Evolutionary conservation across 2,797 vertebrate species (phyloP), one percentile per base, ranked within the genome.

Genomic region (Cyprinodon diabolis): DNA sequence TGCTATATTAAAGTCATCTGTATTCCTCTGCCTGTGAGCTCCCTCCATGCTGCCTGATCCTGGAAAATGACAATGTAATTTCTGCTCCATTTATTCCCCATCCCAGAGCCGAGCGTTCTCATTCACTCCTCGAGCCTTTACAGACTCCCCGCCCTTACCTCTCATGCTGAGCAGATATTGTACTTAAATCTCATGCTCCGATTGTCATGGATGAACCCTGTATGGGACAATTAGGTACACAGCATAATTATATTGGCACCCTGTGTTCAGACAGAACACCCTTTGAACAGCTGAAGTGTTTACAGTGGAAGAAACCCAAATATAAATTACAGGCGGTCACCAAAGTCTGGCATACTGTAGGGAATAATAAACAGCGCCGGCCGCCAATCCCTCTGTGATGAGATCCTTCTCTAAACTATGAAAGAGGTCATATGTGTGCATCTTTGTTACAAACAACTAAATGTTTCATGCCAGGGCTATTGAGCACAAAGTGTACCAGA

Each of bases 121-220:
- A 91, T 91, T 90, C 87, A 87, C 80, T 78, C 60, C 76, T 79
- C 58, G 84, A 88, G 83, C 82, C 84, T 80, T 84, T 65, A 58
- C 90, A 82, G 89, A 86, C 90, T 82, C 86, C 86, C 84, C 76
- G 48, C 80, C 92, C 85, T 83, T 76, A 92, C 88, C 90, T 93
- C 94, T 92, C 92, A 94, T 93, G 93, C 94, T 94, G 94, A 75
- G 94, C 85, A 91, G 93, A 94, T 95, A 95, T 94, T 95, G 94
- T 94, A 86, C 85, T 90, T 94, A 89, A 95, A 94, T 95, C 93
- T 95, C 94, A 95, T 93, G 94, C 94, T 95, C 93, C 91, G 92
- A 90, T 94, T 93, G 91, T 90, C 90, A 86, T 83, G 92, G 88
- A 86, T 87, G 89, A 87, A 86, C 85, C 76, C 84, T 91, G 89